phyloP scores from a whole-genome alignment of 2,797 vertebrate species.

The Gila robusta region DNA sequence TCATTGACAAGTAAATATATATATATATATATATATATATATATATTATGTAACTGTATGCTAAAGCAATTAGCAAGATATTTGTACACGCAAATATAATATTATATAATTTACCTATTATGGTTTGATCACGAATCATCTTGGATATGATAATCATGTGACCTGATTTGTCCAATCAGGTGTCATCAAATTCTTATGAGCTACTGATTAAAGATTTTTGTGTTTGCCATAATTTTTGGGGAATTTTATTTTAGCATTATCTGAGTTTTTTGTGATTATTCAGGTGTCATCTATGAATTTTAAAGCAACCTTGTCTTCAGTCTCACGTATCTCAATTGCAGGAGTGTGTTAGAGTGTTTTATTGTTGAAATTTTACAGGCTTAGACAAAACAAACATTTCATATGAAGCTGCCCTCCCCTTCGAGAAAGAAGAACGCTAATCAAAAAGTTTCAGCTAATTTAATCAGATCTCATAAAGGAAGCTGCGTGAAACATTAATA shows the following conservation, averaged over 20 bases:
- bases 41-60: background rate
- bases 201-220: background rate
- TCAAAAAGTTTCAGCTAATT: background rate
- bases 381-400: constrained; percentile 8
- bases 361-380: background rate
- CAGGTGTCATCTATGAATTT: background rate
- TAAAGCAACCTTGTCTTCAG: background rate
- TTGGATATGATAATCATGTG: constrained; percentile 41
- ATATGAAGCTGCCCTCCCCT: background rate
- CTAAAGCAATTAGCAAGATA: background rate
- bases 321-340: background rate
- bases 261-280: background rate
- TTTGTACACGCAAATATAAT: background rate
- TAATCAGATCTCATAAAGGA: background rate
- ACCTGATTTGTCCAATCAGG: constrained; percentile 32
- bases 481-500: background rate
- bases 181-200: background rate
- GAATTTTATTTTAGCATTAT: background rate
- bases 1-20: background rate
- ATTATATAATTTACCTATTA: constrained; percentile 30
- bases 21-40: background rate
- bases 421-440: background rate
- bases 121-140: constrained; percentile 44
- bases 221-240: background rate
- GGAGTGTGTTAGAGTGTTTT: background rate